Evolutionary conservation across 2,113 vertebrate genomes (phyloP), one percentile per base, ranked within the genome.

Genomic region (Tautogolabrus adspersus): DNA sequence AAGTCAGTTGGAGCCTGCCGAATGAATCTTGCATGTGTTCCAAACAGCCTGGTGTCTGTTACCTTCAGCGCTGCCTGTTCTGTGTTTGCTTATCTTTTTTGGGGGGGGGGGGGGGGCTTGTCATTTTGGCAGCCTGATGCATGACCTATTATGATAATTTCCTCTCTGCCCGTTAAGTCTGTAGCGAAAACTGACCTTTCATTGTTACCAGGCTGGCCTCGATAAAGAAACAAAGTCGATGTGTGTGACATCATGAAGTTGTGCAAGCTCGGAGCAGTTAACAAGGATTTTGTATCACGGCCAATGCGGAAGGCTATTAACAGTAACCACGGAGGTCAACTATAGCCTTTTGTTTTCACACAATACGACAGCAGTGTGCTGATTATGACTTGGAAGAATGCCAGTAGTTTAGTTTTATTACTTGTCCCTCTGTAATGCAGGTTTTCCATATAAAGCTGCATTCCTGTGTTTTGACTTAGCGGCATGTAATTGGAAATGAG

Each of bases 261-360:
- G 79, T 52, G 23, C 23, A 3, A 59, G 54, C 83, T 64, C 38
- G 38, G 55, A 80, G 78, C 42, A 40, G 52, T 83, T 69, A 57
- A 76, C 69, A 42, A 65, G 74, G 75, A 66, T 65, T 81, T 79
- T 75, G 74, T 77, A 65, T 72, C 65, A 46, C 74, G 60, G 78
- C 76, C 76, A 77, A 46, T 77, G 77, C 26, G 52, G 62, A 71
- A 72, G 67, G 79, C 68, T 79, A 81, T 87, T 87, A 77, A 87
- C 72, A 77, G 77, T 23, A 86, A 79, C 55, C 6, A 38, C 63
- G 37, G 59, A 71, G 52, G 71, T 87, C 49, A 78, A 64, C 83
- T 81, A 65, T 66, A 62, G 81, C 55, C 76, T n/a, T 64, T 89
- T 88, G 85, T 89, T 84, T 72, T 54, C 66, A 69, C 67, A 88